Evolutionary conservation across 2,888 invertebrate genomes (phyloP), one percentile per base, ranked within the genome.

Genomic region (Athrips mouffetella): DNA sequence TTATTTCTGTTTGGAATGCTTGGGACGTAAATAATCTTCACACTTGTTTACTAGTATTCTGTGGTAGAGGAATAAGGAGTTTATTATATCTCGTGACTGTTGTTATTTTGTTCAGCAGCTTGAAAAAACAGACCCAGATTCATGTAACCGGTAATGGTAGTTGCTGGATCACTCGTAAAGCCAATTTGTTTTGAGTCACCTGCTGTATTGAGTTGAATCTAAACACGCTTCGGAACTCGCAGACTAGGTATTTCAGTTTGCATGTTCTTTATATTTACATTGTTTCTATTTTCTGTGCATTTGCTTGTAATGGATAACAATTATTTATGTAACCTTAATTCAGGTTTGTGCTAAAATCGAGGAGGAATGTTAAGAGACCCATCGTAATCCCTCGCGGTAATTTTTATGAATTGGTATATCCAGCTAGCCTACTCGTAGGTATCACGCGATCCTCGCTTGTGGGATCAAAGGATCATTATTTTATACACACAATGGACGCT

Each of bases 401-500:
- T 45, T 23, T 18, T 39, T 33, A n/a, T n/a, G n/a, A n/a, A n/a
- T n/a, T n/a, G n/a, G n/a, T n/a, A n/a, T n/a, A n/a, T n/a, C n/a
- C n/a, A n/a, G n/a, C 8, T 3, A 27, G 13, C 7, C 16, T 8
- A 53, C 48, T 58, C 45, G n/a, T n/a, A 52, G 50, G 56, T 57
- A 64, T 59, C 70, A 72, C 67, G 70, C 68, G 59, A 73, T 59
- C 54, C 52, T 53, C 54, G 35, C 40, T 51, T 62, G 63, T 62
- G 62, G 50, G 62, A 67, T 60, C 54, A 57, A 55, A 48, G 51
- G 48, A 49, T 57, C 61, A 67, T 63, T 63, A 66, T 60, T 55
- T n/a, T n/a, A n/a, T n/a, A 47, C 39, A 59, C 57, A 71, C 70
- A 76, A 74, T 74, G 52, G 69, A 62, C 54, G 57, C 61, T 72